A percentile compares a stretch with the other conserved stretches of the same genome.
phyloP scores from a whole-genome alignment of 2,113 vertebrate species.

The Empidonax traillii region DNA sequence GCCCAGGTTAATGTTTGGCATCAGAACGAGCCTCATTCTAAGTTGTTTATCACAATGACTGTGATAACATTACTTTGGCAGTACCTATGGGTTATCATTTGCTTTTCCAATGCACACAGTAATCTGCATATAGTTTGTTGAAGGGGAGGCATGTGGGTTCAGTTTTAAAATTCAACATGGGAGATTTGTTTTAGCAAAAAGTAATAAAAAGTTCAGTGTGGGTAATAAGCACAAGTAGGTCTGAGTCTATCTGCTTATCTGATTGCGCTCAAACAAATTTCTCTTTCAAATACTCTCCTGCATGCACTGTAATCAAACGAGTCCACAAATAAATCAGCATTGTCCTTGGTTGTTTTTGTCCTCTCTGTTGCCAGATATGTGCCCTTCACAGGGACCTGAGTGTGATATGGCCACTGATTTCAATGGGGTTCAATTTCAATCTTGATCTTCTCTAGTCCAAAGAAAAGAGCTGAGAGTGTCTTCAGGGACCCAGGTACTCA shows the following conservation, averaged over 20 bases:
- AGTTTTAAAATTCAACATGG: constrained; percentile 1
- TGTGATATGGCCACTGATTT: background rate
- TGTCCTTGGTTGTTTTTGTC: constrained; percentile 52
- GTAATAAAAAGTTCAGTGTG: background rate
- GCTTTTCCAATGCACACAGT: background rate
- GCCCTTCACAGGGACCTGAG: background rate
- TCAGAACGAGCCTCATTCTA: background rate
- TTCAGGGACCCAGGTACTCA: constrained; percentile 12
- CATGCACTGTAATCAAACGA: constrained; percentile 30
- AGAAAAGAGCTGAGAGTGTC: background rate
- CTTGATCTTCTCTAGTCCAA: constrained; percentile 3
- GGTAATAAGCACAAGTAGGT: background rate
- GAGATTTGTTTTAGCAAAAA: background rate
- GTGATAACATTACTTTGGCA: background rate
- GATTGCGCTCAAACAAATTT: constrained; percentile 39
- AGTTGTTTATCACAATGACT: background rate
- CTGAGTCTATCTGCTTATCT: constrained; percentile 2
- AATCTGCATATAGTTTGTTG: background rate
- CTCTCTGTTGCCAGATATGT: background rate
- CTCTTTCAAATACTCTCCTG: constrained; percentile 33
- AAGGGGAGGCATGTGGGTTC: background rate
- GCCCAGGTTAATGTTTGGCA: constrained; percentile 32
- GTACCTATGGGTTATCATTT: background rate
- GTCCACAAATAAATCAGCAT: constrained; percentile 28
- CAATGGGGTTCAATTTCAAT: constrained; percentile 7